Evolutionary conservation across 2,113 vertebrate genomes (phyloP), one percentile per base, ranked within the genome.

Genomic region (Synchiropus splendidus): DNA sequence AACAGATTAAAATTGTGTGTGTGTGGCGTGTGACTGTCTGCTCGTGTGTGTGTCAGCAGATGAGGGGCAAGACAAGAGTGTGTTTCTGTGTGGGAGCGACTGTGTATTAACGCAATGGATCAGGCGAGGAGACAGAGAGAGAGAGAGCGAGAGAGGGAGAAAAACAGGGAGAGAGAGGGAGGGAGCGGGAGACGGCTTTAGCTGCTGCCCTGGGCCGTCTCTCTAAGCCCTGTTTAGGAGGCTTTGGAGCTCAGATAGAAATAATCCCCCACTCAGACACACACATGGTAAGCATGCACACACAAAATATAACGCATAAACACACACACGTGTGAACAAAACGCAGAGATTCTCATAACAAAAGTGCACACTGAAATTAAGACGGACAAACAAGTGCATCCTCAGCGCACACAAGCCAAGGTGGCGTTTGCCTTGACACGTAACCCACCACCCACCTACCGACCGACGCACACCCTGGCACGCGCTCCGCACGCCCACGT

Each of bases 171-270:
- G 30, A 10, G 44, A 44, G 36, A 31, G 45, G 27, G 36, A 14
- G 53, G 50, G 50, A 8, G 39, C 14, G 42, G 10, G 43, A 17
- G 42, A 45, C 31, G 70, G 79, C 79, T 81, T 79, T 81, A 78
- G 79, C 64, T 76, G 77, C 72, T 82, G 79, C 79, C 77, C 79
- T 78, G 75, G 79, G 79, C 79, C 79, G 71, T 80, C 79, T 78
- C 77, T 80, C 79, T 80, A 82, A 82, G 57, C 79, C 79, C 77
- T 82, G 79, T 82, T 80, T 82, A 80, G 77, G 69, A 79, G 75
- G 79, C 79, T 82, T 80, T 82, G 77, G 77, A 78, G 79, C 79
- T 78, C 79, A 80, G 75, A 82, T 76, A 82, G 75, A 80, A 79
- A 80, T 82, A 82, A 82, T 82, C 79, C 77, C 75, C 69, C 75